A percentile compares a stretch with the other conserved stretches of the same genome.
Evolutionary conservation across 2,888 invertebrate genomes (phyloP).

Genomic region (Patella depressa): DNA sequence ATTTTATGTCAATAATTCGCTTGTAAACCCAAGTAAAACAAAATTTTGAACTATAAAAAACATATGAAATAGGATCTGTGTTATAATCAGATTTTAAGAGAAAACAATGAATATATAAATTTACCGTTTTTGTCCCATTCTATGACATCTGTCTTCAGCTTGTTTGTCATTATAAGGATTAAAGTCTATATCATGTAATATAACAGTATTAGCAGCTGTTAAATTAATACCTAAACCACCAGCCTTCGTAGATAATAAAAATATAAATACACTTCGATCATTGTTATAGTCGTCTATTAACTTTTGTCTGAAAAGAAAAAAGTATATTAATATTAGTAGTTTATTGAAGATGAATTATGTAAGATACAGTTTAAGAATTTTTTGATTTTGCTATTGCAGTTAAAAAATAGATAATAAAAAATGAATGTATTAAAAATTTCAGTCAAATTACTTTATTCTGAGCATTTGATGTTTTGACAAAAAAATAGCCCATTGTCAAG

Average conservation of each 20-base stretch:
- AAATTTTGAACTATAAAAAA: too few relatives aligned
- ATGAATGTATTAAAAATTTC: too few relatives aligned
- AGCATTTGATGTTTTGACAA: too few relatives aligned
- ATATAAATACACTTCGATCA: conserved; percentile 86
- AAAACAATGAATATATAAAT: background rate
- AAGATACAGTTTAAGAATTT: too few relatives aligned
- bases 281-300: conserved; percentile 90
- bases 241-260: conserved; percentile 91
- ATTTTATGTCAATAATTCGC: too few relatives aligned
- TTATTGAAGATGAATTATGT: background rate
- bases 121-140: conserved; percentile 77
- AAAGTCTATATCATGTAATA: conserved; percentile 97
- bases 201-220: conserved; percentile 90
- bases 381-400: background rate
- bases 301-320: conserved; percentile 79
- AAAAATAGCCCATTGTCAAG: too few relatives aligned
- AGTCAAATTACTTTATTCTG: too few relatives aligned
- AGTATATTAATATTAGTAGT: background rate
- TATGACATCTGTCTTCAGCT: conserved; percentile 89
- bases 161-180: conserved; percentile 98
- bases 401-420: too few relatives aligned
- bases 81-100: too few relatives aligned
- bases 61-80: too few relatives aligned
- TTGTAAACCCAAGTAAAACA: too few relatives aligned
- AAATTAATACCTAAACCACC: conserved; percentile 79